Evolutionary conservation across 2,888 invertebrate species (phyloP).

Genomic region (Caenorhabditis angaria): DNA sequence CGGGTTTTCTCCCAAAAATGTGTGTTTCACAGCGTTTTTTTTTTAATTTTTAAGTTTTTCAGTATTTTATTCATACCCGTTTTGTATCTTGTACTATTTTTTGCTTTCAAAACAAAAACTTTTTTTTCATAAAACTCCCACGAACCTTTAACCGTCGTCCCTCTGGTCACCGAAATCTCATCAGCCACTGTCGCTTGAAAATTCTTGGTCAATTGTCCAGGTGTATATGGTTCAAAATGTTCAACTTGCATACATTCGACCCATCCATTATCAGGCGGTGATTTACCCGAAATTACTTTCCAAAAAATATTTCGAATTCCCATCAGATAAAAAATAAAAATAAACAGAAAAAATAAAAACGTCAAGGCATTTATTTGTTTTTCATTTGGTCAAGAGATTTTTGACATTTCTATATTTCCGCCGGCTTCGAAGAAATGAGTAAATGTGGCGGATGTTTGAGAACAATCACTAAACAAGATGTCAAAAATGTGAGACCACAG

Average conservation of each 20-base stretch:
- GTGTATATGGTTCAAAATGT: conserved; percentile 43
- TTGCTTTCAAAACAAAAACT: no score
- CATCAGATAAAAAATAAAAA: conserved; percentile 14
- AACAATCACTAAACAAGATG: conserved; percentile 20
- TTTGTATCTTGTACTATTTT: no score
- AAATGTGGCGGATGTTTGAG: conserved; percentile 25
- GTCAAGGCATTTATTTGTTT: conserved; percentile 21
- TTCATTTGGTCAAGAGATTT: background rate
- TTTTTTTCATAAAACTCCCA: no score
- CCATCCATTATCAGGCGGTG: conserved; percentile 16
- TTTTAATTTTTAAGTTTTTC: no score
- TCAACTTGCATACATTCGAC: conserved; percentile 34
- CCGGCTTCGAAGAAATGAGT: conserved; percentile 7
- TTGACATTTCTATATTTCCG: background rate
- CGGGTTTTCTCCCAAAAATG: no score
- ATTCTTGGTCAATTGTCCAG: conserved; percentile 37
- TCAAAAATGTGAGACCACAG: conserved; percentile 14
- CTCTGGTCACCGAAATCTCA: conserved; percentile 37
- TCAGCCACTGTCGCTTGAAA: conserved; percentile 46
- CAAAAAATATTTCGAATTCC: conserved; percentile 38
- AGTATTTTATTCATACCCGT: no score
- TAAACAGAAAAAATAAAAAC: background rate
- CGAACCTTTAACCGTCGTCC: conserved; percentile 34
- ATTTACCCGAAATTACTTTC: conserved; percentile 35
- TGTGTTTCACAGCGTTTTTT: no score